Percentiles rank a stretch among this genome's conserved stretches.
Evolutionary conservation across 2,888 invertebrate species (phyloP).

Genomic region (Rotaria macrura): DNA sequence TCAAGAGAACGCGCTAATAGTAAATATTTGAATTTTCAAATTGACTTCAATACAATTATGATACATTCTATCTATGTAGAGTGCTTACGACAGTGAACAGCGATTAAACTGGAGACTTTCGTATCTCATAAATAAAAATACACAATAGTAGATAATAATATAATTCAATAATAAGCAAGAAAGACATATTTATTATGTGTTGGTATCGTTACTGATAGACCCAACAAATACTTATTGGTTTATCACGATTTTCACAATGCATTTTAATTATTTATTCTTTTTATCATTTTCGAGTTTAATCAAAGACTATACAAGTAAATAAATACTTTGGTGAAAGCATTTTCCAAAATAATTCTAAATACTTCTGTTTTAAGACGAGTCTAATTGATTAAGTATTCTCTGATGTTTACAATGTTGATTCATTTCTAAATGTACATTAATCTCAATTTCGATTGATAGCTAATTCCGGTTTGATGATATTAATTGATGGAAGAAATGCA

Average conservation of each 20-base stretch:
- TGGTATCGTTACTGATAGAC: neutral
- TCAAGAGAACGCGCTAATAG: no score
- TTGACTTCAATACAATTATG: no score
- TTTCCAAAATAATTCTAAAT: neutral
- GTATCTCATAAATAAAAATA: neutral
- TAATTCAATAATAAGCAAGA: neutral
- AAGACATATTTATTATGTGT: neutral
- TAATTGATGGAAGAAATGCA: conserved; percentile 74
- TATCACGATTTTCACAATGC: conserved; percentile 27
- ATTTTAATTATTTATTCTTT: conserved; percentile 23
- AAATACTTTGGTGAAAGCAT: neutral
- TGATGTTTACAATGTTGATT: conserved; percentile 41
- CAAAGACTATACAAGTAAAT: neutral
- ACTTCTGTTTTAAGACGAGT: conserved; percentile 32
- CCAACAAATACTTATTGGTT: neutral
- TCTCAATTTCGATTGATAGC: conserved; percentile 66
- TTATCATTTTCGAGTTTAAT: conserved; percentile 25
- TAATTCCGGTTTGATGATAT: conserved; percentile 69
- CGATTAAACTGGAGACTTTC: no score
- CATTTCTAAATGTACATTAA: conserved; percentile 60
- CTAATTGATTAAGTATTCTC: conserved; percentile 43
- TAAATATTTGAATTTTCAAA: no score
- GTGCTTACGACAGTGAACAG: no score
- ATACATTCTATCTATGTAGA: no score
- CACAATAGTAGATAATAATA: neutral